These are phyloP conservation scores for Pterostichus madidus DNA, from an alignment of 2,888 invertebrate genomes.

Conservation along the genomic window DNA sequence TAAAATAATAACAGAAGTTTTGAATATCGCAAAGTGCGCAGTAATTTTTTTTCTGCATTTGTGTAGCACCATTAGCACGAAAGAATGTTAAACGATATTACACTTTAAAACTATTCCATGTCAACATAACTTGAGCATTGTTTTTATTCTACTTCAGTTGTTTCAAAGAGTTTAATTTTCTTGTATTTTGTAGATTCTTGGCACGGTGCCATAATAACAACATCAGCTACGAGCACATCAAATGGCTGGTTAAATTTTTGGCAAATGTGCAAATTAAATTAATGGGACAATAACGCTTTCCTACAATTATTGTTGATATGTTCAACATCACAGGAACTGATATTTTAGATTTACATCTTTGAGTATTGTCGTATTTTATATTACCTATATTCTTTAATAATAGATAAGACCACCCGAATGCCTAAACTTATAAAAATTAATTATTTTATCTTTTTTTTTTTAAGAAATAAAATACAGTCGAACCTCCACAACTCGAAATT, in stretches of 20 bases:
- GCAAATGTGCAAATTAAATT: slow-evolving; percentile 8
- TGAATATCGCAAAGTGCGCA: not conserved
- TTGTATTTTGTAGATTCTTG: slow-evolving; percentile 27
- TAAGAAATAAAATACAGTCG: no score
- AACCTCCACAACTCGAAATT: no score
- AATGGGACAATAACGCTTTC: slow-evolving; percentile 29
- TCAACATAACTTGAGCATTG: slow-evolving; percentile 26
- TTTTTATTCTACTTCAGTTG: slow-evolving; percentile 9
- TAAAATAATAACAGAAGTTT: not conserved
- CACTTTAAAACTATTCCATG: slow-evolving; percentile 23
- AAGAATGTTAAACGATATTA: slow-evolving; percentile 33
- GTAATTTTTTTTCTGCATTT: not conserved
- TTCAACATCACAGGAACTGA: not conserved
- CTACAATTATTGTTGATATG: not conserved
- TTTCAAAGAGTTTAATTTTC: slow-evolving; percentile 44
- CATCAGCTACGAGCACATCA: slow-evolving; percentile 28
- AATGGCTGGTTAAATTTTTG: slow-evolving; percentile 40
- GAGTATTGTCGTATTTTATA: no score
- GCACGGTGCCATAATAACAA: not conserved
- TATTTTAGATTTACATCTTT: no score
- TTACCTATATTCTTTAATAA: no score
- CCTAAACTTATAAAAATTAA: no score
- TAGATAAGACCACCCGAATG: no score
- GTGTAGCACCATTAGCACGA: slow-evolving; percentile 4
- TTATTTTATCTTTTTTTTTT: no score